phyloP scores from a whole-genome alignment of 2,113 vertebrate genomes.

The Nymphicus hollandicus region DNA sequence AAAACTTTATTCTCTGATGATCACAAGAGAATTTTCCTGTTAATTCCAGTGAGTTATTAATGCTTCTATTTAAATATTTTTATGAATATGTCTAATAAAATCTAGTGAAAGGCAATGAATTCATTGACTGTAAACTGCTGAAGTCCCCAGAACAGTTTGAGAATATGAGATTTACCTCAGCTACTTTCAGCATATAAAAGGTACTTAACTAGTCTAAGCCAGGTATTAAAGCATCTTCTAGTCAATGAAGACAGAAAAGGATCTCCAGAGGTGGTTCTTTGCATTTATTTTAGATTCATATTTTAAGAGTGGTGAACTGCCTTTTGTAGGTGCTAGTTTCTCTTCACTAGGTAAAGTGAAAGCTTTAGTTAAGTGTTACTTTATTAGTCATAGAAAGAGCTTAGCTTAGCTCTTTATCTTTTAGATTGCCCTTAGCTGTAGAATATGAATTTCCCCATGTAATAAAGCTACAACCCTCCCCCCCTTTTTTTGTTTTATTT shows the following conservation, averaged over 20 bases:
- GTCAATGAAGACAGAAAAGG: neutral
- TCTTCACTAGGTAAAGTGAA: neutral
- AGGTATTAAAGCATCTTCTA: neutral
- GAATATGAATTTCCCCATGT: neutral
- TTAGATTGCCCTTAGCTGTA: neutral
- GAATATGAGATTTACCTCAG: conserved; percentile 2
- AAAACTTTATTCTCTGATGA: conserved; percentile 12
- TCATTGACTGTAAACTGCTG: conserved; percentile 18
- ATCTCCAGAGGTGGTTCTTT: neutral
- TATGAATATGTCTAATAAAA: conserved; percentile 22
- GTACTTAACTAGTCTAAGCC: neutral
- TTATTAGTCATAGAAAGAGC: neutral
- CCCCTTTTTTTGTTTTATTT: neutral
- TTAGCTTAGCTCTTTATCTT: neutral
- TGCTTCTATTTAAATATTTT: conserved; percentile 24
- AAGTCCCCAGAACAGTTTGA: neutral
- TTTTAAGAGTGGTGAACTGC: neutral
- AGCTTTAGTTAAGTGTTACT: neutral
- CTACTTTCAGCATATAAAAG: neutral
- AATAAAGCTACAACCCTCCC: neutral
- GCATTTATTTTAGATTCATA: neutral
- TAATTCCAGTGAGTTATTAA: conserved; percentile 39
- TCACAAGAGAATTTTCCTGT: conserved; percentile 12
- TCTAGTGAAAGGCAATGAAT: conserved; percentile 6
- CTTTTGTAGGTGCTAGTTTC: neutral